These are phyloP conservation scores for Papilio xuthus DNA, from an alignment of 1,140 invertebrate genomes.

Conservation along the genomic window DNA sequence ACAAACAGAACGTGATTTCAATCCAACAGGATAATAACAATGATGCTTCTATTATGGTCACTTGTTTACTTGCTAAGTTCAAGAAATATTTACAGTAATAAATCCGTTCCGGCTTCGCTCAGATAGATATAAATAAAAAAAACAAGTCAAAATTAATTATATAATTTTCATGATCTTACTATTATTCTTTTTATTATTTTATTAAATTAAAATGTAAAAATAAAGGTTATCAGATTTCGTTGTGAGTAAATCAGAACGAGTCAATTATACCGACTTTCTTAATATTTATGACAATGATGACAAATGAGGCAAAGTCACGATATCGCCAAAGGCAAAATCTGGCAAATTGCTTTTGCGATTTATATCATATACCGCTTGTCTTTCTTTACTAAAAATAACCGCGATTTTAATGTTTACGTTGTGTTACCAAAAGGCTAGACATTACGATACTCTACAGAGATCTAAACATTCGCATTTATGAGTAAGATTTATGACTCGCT, in stretches of 20 bases:
- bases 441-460: no score
- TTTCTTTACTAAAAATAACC: background rate
- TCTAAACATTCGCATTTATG: no score
- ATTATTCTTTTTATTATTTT: no score
- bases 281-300: slow-evolving; percentile 11
- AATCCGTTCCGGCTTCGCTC: background rate
- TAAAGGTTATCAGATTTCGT: background rate
- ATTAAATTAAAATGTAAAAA: no score
- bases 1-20: background rate
- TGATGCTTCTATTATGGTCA: background rate
- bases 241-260: background rate
- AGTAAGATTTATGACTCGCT: no score
- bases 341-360: slow-evolving; percentile 17
- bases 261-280: background rate
- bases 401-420: background rate
- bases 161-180: no score
- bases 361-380: background rate
- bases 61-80: background rate
- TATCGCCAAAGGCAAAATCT: background rate
- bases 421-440: background rate
- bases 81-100: background rate
- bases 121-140: no score
- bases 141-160: no score
- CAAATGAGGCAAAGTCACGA: slow-evolving; percentile 7
- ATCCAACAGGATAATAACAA: slow-evolving; percentile 12